Evolutionary conservation across 2,797 vertebrate species (phyloP).

Genomic region (Chelon auratus): DNA sequence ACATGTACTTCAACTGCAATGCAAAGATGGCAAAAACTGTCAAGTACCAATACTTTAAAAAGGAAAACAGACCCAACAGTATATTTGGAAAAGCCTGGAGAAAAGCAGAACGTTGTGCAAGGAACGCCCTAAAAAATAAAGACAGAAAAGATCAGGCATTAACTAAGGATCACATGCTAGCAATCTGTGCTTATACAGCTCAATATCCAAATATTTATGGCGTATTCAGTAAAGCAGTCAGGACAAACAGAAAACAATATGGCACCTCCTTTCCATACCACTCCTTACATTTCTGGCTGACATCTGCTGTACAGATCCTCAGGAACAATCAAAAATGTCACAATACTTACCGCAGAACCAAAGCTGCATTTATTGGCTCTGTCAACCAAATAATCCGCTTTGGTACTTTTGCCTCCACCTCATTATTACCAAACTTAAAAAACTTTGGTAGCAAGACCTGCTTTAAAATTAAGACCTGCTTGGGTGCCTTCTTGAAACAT

Average conservation of each 20-base stretch:
- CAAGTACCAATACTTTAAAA: not conserved
- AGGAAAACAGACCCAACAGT: too few species aligned
- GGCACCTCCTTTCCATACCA: too few species aligned
- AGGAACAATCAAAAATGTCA: not conserved
- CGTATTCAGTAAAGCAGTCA: not conserved
- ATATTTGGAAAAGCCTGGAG: too few species aligned
- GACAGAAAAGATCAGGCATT: too few species aligned
- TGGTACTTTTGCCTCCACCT: slow-evolving; percentile 46
- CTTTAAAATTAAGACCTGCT: slow-evolving; percentile 51
- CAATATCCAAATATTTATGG: not conserved
- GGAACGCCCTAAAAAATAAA: too few species aligned
- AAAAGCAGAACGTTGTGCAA: too few species aligned
- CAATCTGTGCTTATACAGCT: too few species aligned
- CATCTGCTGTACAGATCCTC: slow-evolving; percentile 42
- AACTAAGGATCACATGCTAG: too few species aligned
- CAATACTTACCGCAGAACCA: too few species aligned
- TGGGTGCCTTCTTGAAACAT: not conserved
- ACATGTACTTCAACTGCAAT: slow-evolving; percentile 45
- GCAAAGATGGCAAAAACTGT: too few species aligned
- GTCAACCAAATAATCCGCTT: slow-evolving; percentile 10
- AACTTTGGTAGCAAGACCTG: not conserved
- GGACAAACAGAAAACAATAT: fast-evolving
- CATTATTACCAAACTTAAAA: too few species aligned
- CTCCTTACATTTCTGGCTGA: not conserved
- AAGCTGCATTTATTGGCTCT: too few species aligned